Evolutionary conservation across 2,113 vertebrate genomes (phyloP).

Genomic region (Oceanites oceanicus): DNA sequence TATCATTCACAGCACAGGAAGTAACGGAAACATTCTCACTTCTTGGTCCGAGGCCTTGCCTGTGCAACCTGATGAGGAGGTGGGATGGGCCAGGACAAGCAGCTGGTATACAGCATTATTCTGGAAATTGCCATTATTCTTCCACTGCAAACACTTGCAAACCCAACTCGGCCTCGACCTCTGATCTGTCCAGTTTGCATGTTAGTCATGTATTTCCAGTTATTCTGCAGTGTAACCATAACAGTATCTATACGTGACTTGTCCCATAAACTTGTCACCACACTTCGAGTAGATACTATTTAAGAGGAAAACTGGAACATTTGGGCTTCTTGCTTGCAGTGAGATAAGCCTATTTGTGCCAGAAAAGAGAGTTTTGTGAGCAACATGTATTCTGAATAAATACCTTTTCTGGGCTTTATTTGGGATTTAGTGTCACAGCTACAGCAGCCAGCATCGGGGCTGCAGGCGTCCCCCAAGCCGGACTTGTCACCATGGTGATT

Average conservation of each 20-base stretch:
- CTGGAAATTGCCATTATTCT: background rate
- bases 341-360: background rate
- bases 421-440: slow-evolving; percentile 85
- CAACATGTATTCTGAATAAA: slow-evolving; percentile 25
- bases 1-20: background rate
- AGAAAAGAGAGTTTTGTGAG: background rate
- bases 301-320: background rate
- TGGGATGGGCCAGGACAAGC: background rate
- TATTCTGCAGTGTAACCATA: background rate
- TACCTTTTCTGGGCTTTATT: background rate
- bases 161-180: background rate
- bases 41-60: background rate
- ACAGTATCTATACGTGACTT: background rate
- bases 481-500: slow-evolving; percentile 98
- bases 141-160: background rate
- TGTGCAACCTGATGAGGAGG: background rate
- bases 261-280: background rate
- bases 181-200: background rate
- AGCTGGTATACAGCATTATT: background rate
- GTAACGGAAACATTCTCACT: background rate
- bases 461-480: slow-evolving; percentile 94
- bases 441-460: slow-evolving; percentile 96
- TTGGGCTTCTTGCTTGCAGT: background rate
- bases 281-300: background rate
- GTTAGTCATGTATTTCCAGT: background rate